Evolutionary conservation across 1,140 invertebrate species (phyloP), one percentile per base, ranked within the genome.

Genomic region (Halictus rubicundus): DNA sequence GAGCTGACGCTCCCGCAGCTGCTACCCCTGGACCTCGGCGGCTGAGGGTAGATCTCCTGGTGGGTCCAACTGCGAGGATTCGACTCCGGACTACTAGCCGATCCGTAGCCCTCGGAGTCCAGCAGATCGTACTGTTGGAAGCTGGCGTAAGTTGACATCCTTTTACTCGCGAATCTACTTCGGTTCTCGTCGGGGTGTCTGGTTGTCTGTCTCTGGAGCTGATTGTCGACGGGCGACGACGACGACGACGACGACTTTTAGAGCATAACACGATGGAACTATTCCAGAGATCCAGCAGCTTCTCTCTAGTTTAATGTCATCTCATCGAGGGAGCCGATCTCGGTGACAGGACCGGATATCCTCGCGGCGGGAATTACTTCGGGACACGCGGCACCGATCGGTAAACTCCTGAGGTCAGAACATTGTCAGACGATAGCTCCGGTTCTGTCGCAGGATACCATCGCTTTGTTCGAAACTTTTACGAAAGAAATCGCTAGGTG

Each of bases 61-160:
- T 87, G 80, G 39, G 77, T 81, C 81, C 88, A 89, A 27, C 66
- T 74, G 27, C 89, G 85, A 12, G 89, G 88, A 75, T 91, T 91
- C 21, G 91, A 92, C 65, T 92, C 91, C 6, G 91, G 91, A 77
- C 91, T 92, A 63, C 91, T 92, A 0, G 91, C 91, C 3, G 91
- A 92, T 5, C 91, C 91, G 82, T 92, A 92, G 65, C 91, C 91
- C 79, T 92, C 91, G 19, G 91, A 92, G 60, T 92, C 91, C 57
- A 92, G 60, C n/a, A 92, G 82, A 54, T 92, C 91, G 85, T 92
- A 92, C 42, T 89, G 90, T 71, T 91, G 90, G 71, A 90, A 91
- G 71, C 85, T 90, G 57, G 86, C 82, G 86, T 90, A 92, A 21
- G 90, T 81, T 25, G 90, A 90, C 91, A 92, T 92, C 39, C 73